Base-by-base conservation (phyloP, 2,797 vertebrate species). In the Neostethus bicornis region DNA sequence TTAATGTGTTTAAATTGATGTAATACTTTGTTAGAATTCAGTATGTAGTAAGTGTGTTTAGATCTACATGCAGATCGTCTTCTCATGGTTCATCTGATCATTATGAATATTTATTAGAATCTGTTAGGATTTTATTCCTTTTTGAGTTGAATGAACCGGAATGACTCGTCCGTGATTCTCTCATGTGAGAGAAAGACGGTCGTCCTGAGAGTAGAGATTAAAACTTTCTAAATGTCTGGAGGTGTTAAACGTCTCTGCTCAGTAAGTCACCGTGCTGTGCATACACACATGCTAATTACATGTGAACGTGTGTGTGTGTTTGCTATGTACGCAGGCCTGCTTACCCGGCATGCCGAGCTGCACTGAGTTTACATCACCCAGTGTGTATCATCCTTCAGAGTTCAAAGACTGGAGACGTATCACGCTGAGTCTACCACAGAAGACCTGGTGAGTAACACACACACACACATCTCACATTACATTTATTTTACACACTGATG, bases 321-420 rank as follows among this genome's bases (percentile, higher is more conserved):
- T n/a, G n/a, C n/a, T n/a, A n/a, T n/a, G n/a, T n/a, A 70, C 77
- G 50, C 71, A 99, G 97, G 95, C 97, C 72, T 99, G 97, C 80
- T 93, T 98, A 75, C 97, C 97, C 32, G 95, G 97, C 63, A 98
- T 98, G 96, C 95, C 97, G 0, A 99, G 97, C 86, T 99, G 97
- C 79, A 93, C 94, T 38, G 97, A 99, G 87, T 99, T 98, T 71
- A 98, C 95, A 29, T 93, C 96, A 29, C 92, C 97, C 70, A 99
- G 97, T 75, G 90, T 97, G 70, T 99, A 96, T 84, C 96, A 98
- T 63, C 95, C 96, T 46, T 98, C 95, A 0, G 96, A 98, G 88
- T 98, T 98, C 82, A 93, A 84, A 66, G 91, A 93, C 70, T 99
- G 97, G 97, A 94, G 95, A 75, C 94, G 97, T 73, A 94, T 97